Evolutionary conservation across 2,888 invertebrate genomes (phyloP).

Genomic region (Drosophila crucigera): DNA sequence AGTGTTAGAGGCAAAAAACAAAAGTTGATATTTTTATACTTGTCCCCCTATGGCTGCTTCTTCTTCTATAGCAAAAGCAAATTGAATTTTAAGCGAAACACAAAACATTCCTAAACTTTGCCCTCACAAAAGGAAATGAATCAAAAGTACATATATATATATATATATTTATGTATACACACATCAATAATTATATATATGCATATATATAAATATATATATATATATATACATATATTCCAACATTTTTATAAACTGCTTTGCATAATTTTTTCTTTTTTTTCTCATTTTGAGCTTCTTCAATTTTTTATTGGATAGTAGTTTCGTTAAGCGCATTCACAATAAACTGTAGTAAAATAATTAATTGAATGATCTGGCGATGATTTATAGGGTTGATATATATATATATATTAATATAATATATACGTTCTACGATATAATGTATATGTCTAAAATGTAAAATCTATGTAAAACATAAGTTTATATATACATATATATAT

Average conservation of each 20-base stretch:
- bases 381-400: constrained; percentile 27
- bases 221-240: constrained; percentile 21
- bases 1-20: constrained; percentile 48
- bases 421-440: constrained; percentile 61
- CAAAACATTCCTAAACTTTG: constrained; percentile 62
- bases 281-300: constrained; percentile 39
- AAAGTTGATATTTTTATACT: constrained; percentile 75
- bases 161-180: constrained; percentile 23
- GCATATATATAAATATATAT: constrained; percentile 11
- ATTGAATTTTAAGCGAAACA: constrained; percentile 45
- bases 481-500: constrained; percentile 44
- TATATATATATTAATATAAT: constrained; percentile 7
- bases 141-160: constrained; percentile 64
- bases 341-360: constrained; percentile 65
- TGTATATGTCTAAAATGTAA: constrained; percentile 71
- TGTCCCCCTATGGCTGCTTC: constrained; percentile 67
- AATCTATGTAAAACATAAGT: constrained; percentile 76
- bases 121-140: constrained; percentile 66
- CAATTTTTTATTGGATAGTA: constrained; percentile 9
- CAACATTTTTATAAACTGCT: constrained; percentile 48
- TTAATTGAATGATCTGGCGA: constrained; percentile 44
- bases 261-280: constrained; percentile 46
- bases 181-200: constrained; percentile 6
- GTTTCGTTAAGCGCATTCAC: constrained; percentile 54
- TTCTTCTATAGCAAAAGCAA: constrained; percentile 50